These are phyloP conservation scores for Lucilia sericata DNA, from an alignment of 1,140 invertebrate genomes.

Conservation along the genomic window DNA sequence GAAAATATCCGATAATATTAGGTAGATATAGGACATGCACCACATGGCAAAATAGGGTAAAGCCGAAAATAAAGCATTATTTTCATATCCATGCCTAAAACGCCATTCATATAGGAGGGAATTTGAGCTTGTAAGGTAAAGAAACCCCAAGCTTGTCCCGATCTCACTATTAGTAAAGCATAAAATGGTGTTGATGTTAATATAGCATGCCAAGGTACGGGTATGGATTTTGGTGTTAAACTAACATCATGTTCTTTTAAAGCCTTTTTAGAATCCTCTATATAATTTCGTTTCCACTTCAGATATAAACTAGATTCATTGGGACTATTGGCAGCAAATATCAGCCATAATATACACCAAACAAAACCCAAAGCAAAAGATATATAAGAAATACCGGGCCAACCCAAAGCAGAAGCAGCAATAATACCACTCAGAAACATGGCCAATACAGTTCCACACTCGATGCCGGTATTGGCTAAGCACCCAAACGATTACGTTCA, in stretches of 20 bases:
- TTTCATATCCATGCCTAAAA: constrained; percentile 84
- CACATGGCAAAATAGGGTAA: constrained; percentile 84
- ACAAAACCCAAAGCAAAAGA: constrained; percentile 75
- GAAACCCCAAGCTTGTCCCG: constrained; percentile 92
- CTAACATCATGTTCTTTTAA: no score
- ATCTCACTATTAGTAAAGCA: constrained; percentile 85
- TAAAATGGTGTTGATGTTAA: constrained; percentile 84
- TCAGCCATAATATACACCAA: constrained; percentile 75
- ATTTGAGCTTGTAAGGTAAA: constrained; percentile 93
- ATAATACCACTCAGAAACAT: constrained; percentile 77
- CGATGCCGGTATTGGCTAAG: constrained; percentile 75
- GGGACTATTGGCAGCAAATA: constrained; percentile 77
- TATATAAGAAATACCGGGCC: constrained; percentile 84
- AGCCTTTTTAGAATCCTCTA: constrained; percentile 69
- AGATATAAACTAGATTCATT: constrained; percentile 72
- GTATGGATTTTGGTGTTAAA: constrained; percentile 47
- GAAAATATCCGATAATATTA: constrained; percentile 74
- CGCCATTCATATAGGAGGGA: constrained; percentile 88
- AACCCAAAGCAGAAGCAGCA: constrained; percentile 74
- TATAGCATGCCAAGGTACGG: constrained; percentile 81
- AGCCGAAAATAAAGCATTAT: constrained; percentile 79
- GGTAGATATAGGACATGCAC: constrained; percentile 76
- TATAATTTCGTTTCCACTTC: constrained; percentile 74
- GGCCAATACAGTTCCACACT: constrained; percentile 81
- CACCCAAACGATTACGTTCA: constrained; percentile 73